Percentiles rank a stretch among this genome's conserved stretches.
phyloP scores from a whole-genome alignment of 2,113 vertebrate species.

The Muntiacus reevesi region DNA sequence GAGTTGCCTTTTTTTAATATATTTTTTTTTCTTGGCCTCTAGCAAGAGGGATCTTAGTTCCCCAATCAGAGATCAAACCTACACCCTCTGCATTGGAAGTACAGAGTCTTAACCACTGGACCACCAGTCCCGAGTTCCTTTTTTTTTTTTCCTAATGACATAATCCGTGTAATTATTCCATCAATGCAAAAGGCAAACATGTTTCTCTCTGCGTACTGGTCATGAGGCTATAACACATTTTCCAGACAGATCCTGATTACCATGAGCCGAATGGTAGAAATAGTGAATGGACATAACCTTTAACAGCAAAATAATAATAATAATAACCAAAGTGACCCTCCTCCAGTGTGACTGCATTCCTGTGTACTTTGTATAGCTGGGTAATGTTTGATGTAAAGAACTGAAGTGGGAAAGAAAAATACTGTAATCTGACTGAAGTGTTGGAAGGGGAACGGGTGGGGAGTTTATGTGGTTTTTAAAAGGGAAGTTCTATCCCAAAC shows the following conservation, averaged over 20 bases:
- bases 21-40: neutral
- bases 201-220: neutral
- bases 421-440: neutral
- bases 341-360: neutral
- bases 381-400: neutral
- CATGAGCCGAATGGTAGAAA: neutral
- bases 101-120: neutral
- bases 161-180: neutral
- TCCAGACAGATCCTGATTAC: neutral
- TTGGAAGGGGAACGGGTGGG: neutral
- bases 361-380: neutral
- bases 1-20: neutral
- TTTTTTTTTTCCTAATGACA: neutral
- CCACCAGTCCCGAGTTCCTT: neutral
- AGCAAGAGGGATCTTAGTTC: neutral
- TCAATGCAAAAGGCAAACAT: neutral
- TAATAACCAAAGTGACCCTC: neutral
- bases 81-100: neutral
- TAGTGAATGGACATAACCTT: neutral
- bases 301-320: neutral
- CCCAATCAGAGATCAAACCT: neutral
- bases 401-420: neutral
- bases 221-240: neutral
- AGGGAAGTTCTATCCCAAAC: conserved; percentile 52
- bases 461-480: conserved; percentile 64